Evolutionary conservation across 92 coral and sea anemone species (phyloP), one percentile per base, ranked within the genome.

Genomic region (Scolanthus callimorphus): DNA sequence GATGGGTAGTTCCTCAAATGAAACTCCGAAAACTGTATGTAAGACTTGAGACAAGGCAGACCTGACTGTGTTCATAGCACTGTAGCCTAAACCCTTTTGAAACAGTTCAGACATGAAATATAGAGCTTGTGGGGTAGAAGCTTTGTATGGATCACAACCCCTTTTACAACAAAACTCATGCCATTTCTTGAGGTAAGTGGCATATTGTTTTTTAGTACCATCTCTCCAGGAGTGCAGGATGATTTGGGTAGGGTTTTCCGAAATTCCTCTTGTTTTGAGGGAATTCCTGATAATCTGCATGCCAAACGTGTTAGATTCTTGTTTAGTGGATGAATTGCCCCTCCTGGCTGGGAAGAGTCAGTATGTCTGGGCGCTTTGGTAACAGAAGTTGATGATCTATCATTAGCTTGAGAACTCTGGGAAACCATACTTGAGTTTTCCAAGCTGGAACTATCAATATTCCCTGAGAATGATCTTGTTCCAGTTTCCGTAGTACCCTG

Each of bases 271-370:
- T 21, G 63, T 2, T 44, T 28, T 51, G 77, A 59, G 60, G 34
- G 55, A 47, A 15, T 66, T 29, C 81, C 85, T 57, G 85, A 84
- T 50, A 78, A 59, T 39, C 58, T 71, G 81, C 91, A 68, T 29
- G 68, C 78, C 81, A 77, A 53, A 70, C 67, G 71, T 17, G 53
- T 25, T 2, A 70, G n/a, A 31, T 55, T 69, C 11, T 26, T 59
- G 27, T 71, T 58, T 34, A 76, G 70, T 13, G 69, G 82, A 34
- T 81, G 78, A 29, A 44, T 27, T 39, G n/a, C n/a, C 31, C n/a
- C 29, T 54, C 31, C 48, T 49, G 49, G 23, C 38, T 59, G 11
- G 79, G 88, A 17, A 73, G 66, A 51, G 49, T 43, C 38, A 65
- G 68, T 17, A 46, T 54, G 10, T 47, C 11, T 38, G 48, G 21